These are phyloP conservation scores for Clarias magur DNA, from an alignment of 2,113 vertebrate species.

Conservation along the genomic window DNA sequence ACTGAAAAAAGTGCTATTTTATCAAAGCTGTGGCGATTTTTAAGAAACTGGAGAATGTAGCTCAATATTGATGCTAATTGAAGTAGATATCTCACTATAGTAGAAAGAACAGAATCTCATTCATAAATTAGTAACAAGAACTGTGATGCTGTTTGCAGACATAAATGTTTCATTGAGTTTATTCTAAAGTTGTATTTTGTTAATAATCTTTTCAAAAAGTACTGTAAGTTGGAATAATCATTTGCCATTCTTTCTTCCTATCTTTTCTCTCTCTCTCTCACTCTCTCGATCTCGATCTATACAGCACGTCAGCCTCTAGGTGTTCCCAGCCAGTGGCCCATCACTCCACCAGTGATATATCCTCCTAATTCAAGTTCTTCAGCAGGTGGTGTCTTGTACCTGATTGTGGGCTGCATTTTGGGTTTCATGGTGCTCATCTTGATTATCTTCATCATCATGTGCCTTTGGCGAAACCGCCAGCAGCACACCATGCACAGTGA, in stretches of 20 bases:
- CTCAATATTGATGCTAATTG: background rate
- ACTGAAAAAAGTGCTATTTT: background rate
- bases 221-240: background rate
- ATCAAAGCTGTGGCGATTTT: background rate
- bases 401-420: slow-evolving; percentile 90
- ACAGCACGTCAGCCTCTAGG: slow-evolving; percentile 81
- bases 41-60: background rate
- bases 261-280: background rate
- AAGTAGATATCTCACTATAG: background rate
- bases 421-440: slow-evolving; percentile 93
- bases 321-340: slow-evolving; percentile 72
- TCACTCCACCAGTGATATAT: slow-evolving; percentile 76
- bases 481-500: slow-evolving; percentile 89
- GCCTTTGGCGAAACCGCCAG: slow-evolving; percentile 92
- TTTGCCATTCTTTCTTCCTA: background rate
- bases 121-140: background rate
- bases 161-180: background rate
- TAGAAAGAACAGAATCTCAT: background rate
- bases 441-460: slow-evolving; percentile 92
- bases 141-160: background rate
- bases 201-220: background rate
- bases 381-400: slow-evolving; percentile 82
- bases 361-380: slow-evolving; percentile 68
- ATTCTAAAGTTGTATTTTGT: background rate
- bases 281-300: background rate